These are phyloP conservation scores for Marmota flaviventris DNA, from an alignment of 2,113 vertebrate species.

Conservation along the genomic window DNA sequence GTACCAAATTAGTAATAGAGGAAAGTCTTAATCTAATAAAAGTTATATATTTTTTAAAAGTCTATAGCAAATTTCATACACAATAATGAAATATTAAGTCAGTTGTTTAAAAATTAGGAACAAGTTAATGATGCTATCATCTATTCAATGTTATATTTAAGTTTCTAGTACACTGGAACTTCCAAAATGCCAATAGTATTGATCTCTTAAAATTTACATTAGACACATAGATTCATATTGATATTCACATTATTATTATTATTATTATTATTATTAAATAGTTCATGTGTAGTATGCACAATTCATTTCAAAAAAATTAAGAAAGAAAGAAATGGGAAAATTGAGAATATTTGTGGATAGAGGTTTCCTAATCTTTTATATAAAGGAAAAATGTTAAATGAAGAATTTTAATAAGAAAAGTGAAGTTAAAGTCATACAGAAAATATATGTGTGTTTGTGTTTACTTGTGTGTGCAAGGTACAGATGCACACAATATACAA, in stretches of 20 bases:
- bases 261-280: neutral
- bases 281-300: neutral
- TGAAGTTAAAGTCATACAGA: neutral
- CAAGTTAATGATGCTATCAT: neutral
- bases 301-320: neutral
- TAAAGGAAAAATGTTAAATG: neutral
- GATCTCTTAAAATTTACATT: constrained; percentile 10
- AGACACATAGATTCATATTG: neutral
- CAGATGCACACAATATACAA: neutral
- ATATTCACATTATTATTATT: neutral
- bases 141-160: neutral
- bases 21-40: neutral
- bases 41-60: neutral
- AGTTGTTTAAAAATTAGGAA: neutral
- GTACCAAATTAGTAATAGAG: neutral
- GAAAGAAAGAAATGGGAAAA: neutral
- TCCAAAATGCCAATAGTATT: neutral
- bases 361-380: neutral
- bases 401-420: neutral
- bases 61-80: neutral
- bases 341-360: neutral
- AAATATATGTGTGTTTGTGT: neutral
- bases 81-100: neutral
- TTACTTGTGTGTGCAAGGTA: neutral
- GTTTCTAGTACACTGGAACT: neutral